phyloP scores from a whole-genome alignment of 1,140 invertebrate species.

The Helicorthomorpha holstii region DNA sequence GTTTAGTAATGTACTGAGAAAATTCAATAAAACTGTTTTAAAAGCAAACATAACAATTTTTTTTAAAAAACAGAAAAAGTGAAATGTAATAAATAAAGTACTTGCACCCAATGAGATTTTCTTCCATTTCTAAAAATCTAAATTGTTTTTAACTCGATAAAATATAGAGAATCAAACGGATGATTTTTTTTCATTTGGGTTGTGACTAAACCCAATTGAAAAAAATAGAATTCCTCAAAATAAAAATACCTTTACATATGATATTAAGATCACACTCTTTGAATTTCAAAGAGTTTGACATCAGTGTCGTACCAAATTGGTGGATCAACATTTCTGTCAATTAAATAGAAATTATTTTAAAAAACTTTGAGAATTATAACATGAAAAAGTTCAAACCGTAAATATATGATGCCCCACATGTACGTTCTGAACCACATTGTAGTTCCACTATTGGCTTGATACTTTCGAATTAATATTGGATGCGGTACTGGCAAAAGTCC shows the following conservation, averaged over 20 bases:
- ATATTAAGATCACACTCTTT: slow-evolving; percentile 46
- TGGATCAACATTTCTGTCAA: slow-evolving; percentile 79
- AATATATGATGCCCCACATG: slow-evolving; percentile 98
- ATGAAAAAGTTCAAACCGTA: slow-evolving; percentile 42
- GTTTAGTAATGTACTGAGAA: too few species aligned
- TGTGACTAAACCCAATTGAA: too few species aligned
- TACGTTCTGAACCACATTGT: slow-evolving; percentile 98
- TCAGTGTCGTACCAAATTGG: slow-evolving; percentile 99
- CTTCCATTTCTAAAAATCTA: too few species aligned
- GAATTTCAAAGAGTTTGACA: slow-evolving; percentile 96
- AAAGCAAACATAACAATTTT: too few species aligned
- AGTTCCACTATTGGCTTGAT: slow-evolving; percentile 94
- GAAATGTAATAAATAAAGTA: too few species aligned
- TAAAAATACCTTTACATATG: background rate
- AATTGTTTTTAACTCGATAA: too few species aligned
- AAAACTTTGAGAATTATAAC: background rate
- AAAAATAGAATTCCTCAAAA: background rate
- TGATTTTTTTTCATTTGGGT: too few species aligned
- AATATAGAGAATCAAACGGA: too few species aligned
- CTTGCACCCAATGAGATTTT: too few species aligned
- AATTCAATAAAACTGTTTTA: too few species aligned
- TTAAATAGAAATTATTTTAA: background rate
- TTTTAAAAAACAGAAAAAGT: too few species aligned
- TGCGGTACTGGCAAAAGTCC: slow-evolving; percentile 95
- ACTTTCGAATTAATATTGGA: slow-evolving; percentile 96